These are phyloP conservation scores for Onychomys arenicola DNA, from an alignment of 2,797 vertebrate genomes.

Conservation along the genomic window DNA sequence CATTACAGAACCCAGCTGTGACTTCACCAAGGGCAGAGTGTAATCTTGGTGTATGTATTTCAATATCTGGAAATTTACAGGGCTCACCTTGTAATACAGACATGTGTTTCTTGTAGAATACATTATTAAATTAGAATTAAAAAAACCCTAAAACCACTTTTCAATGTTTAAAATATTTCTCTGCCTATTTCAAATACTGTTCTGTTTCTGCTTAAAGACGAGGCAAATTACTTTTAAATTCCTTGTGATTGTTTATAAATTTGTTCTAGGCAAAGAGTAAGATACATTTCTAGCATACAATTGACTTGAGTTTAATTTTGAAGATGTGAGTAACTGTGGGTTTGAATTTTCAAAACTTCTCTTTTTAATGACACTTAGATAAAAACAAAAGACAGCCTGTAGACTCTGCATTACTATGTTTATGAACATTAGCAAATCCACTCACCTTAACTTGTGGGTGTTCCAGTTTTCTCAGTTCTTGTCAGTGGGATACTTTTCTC, in stretches of 20 bases:
- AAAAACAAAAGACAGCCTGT: background rate
- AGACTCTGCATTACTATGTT: background rate
- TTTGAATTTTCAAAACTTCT: background rate
- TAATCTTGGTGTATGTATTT: background rate
- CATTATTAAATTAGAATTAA: conserved; percentile 10
- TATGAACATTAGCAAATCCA: background rate
- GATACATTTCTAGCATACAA: background rate
- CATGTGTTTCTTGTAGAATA: background rate
- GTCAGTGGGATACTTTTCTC: background rate
- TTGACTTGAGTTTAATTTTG: background rate
- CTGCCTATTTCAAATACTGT: background rate
- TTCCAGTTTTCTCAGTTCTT: background rate
- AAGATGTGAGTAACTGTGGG: background rate
- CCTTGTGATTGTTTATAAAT: background rate
- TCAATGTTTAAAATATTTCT: conserved; percentile 3
- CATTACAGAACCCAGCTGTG: background rate
- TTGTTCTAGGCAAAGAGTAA: background rate
- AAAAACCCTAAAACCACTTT: background rate
- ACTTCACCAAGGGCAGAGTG: background rate
- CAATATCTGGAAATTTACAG: background rate
- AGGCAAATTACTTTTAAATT: background rate
- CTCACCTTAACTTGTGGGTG: background rate
- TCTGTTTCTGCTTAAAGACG: background rate
- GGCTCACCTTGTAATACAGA: background rate
- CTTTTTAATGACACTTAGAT: background rate